These are phyloP conservation scores for Eleutherodactylus coqui DNA, from an alignment of 2,797 vertebrate genomes.

Conservation along the genomic window DNA sequence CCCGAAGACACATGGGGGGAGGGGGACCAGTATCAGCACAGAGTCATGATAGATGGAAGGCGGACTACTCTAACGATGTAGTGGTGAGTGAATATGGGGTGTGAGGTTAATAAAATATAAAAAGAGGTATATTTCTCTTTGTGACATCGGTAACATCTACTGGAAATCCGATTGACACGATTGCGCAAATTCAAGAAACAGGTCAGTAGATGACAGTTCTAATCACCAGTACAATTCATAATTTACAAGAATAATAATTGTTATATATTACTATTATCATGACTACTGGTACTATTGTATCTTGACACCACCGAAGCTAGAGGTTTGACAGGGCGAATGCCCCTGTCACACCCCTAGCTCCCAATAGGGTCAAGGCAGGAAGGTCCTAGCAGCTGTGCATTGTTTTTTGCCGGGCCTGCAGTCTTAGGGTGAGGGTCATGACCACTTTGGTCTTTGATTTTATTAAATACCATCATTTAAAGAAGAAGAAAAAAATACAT, in stretches of 20 bases:
- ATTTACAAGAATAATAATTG: background rate
- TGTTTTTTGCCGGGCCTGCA: too few relatives aligned
- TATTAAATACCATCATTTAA: too few relatives aligned
- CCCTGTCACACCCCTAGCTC: too few relatives aligned
- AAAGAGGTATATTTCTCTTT: slow-evolving; percentile 29
- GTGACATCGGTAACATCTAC: background rate
- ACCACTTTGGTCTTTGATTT: too few relatives aligned
- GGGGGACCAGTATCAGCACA: background rate
- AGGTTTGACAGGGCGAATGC: too few relatives aligned
- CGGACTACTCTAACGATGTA: background rate
- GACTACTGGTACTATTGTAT: too few relatives aligned
- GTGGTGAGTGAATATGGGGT: slow-evolving; percentile 26
- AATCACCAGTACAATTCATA: background rate
- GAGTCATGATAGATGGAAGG: slow-evolving; percentile 5
- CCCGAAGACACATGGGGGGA: background rate
- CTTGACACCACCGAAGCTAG: too few relatives aligned
- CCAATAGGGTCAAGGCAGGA: too few relatives aligned
- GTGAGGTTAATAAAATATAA: slow-evolving; percentile 22
- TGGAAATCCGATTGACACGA: background rate
- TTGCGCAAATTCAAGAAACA: background rate
- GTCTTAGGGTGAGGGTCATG: too few relatives aligned
- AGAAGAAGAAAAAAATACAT: too few relatives aligned
- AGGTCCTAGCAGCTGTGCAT: too few relatives aligned
- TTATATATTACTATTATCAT: too few relatives aligned
- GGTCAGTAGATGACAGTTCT: background rate